phyloP scores from a whole-genome alignment of 2,888 invertebrate species.

The Dermolepida albohirtum region DNA sequence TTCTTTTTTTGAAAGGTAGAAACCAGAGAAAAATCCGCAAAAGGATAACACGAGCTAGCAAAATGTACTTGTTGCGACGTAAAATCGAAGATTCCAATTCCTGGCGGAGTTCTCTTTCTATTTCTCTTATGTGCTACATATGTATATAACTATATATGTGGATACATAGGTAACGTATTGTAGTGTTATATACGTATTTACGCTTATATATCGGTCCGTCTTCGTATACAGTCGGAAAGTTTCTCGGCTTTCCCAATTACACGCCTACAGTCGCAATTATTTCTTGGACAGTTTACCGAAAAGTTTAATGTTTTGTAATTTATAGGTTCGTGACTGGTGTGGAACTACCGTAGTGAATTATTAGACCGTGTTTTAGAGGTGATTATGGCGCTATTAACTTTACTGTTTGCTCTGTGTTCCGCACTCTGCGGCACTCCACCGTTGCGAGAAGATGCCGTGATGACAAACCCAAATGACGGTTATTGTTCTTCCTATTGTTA shows the following conservation, averaged over 20 bases:
- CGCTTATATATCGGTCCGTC: neutral
- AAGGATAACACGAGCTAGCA: slow-evolving; percentile 5
- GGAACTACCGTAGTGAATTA: slow-evolving; percentile 54
- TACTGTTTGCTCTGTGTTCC: slow-evolving; percentile 46
- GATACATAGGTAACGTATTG: neutral
- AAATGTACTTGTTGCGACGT: slow-evolving; percentile 23
- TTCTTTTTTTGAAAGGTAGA: neutral
- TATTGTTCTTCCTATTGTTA: slow-evolving; percentile 25
- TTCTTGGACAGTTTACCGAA: slow-evolving; percentile 62
- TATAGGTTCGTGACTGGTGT: slow-evolving; percentile 57
- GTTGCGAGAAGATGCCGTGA: neutral
- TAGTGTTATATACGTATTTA: too few relatives aligned
- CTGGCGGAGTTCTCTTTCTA: slow-evolving; percentile 18
- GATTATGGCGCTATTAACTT: slow-evolving; percentile 54
- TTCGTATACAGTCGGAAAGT: slow-evolving; percentile 37
- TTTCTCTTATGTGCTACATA: neutral
- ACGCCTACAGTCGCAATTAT: slow-evolving; percentile 63
- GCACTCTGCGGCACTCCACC: neutral
- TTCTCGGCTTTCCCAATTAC: slow-evolving; percentile 57
- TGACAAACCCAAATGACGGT: slow-evolving; percentile 2
- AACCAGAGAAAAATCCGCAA: slow-evolving; percentile 3
- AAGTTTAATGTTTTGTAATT: slow-evolving; percentile 63
- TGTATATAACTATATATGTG: neutral
- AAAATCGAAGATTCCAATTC: slow-evolving; percentile 24
- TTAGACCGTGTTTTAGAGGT: slow-evolving; percentile 55